Conservation (phyloP, 2,113 vertebrate genomes). For the Numida meleagris region DNA sequence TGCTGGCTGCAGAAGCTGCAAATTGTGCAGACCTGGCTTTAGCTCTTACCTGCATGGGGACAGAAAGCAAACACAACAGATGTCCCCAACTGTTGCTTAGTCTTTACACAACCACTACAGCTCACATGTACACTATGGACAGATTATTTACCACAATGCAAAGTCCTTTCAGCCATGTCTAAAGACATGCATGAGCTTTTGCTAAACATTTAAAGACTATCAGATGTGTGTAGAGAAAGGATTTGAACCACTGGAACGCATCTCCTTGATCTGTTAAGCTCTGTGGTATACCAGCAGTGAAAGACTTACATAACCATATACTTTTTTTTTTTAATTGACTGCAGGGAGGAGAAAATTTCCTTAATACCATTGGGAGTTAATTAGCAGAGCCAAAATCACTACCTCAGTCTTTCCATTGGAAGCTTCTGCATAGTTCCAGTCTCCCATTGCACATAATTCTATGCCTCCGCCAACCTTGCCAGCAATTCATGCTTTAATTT, state of each 20-base stretch:
- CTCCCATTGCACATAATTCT: neutral
- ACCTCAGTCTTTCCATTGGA: neutral
- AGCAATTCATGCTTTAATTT: neutral
- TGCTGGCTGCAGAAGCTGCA: neutral
- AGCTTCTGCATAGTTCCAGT: neutral
- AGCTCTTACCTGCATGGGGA: neutral
- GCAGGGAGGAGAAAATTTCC: neutral
- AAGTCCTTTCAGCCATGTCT: neutral
- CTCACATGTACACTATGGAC: rapidly evolving
- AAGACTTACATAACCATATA: neutral
- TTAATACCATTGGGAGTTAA: neutral
- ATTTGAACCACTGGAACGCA: neutral
- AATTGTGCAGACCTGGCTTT: neutral
- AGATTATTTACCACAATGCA: neutral
- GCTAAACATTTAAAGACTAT: neutral
- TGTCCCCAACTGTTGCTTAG: neutral
- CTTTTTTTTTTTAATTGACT: neutral
- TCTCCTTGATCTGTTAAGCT: neutral
- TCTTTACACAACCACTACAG: neutral
- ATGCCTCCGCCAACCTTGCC: neutral
- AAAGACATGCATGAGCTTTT: neutral
- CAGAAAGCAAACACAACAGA: neutral
- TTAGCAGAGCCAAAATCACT: neutral
- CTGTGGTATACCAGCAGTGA: neutral
- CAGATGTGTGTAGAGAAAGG: neutral